phyloP scores from a whole-genome alignment of 2,113 vertebrate genomes.

The Pomatorhinus ruficollis region DNA sequence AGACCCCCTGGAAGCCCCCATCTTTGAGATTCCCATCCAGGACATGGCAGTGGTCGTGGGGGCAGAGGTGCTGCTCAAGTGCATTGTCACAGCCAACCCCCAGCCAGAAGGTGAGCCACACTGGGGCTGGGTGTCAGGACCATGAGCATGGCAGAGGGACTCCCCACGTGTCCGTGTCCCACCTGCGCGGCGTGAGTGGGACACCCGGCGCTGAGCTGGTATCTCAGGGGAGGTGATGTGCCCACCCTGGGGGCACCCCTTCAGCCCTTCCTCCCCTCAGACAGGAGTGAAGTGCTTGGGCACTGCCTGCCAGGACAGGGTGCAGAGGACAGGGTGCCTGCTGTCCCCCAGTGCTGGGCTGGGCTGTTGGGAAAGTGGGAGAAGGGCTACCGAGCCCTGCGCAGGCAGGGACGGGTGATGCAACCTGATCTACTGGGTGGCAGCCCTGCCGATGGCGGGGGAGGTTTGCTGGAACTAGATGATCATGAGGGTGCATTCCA shows the following conservation, averaged over 20 bases:
- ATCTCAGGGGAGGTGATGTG: neutral
- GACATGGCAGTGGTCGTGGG: constrained; percentile 81
- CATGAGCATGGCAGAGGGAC: rapidly evolving
- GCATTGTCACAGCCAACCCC: constrained; percentile 90
- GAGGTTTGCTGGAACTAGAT: neutral
- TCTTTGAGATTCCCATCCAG: constrained; percentile 92
- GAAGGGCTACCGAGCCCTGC: neutral
- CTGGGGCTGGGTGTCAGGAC: neutral
- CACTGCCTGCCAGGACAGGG: neutral
- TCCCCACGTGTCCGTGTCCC: neutral
- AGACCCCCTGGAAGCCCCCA: constrained; percentile 91
- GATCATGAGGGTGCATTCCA: neutral
- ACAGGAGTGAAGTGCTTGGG: neutral
- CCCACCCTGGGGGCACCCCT: neutral
- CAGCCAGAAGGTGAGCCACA: constrained; percentile 82
- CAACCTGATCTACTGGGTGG: neutral
- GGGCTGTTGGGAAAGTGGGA: neutral
- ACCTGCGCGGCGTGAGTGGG: rapidly evolving
- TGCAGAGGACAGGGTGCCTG: neutral
- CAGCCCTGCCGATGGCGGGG: neutral
- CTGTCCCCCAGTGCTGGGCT: too few species aligned
- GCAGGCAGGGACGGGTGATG: rapidly evolving
- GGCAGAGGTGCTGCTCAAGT: constrained; percentile 86
- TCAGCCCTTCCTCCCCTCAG: neutral
- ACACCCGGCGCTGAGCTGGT: rapidly evolving